Percentiles rank a stretch among this genome's conserved stretches.
Conservation (phyloP, 2,888 invertebrate species). For the Chouioia cunea region DNA sequence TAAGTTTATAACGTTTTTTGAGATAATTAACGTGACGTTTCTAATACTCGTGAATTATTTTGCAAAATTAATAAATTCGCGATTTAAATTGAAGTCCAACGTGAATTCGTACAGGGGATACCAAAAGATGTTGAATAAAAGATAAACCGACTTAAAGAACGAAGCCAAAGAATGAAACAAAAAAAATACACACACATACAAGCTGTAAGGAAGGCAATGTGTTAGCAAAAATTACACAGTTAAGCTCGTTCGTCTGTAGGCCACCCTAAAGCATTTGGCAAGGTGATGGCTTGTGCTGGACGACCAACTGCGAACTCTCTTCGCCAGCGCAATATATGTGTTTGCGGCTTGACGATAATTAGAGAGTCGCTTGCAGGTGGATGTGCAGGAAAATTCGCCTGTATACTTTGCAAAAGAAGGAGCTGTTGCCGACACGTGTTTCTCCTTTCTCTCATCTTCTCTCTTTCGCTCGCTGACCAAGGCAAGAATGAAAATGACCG, state of each 20-base stretch:
- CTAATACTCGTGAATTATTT: too few relatives aligned
- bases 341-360: conserved; percentile 43
- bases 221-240: conserved; percentile 27
- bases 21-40: too few relatives aligned
- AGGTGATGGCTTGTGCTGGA: conserved; percentile 14
- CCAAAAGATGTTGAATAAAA: too few relatives aligned
- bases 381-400: conserved; percentile 32
- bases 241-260: not conserved
- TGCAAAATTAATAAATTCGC: too few relatives aligned
- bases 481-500: conserved; percentile 42
- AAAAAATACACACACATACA: too few relatives aligned
- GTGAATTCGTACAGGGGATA: too few relatives aligned
- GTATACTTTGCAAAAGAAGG: conserved; percentile 38
- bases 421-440: conserved; percentile 40
- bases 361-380: conserved; percentile 34
- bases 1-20: too few relatives aligned
- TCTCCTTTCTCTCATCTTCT: conserved; percentile 2
- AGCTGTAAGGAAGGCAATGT: not conserved
- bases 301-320: conserved; percentile 14
- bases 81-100: too few relatives aligned
- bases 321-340: conserved; percentile 18
- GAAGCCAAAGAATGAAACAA: too few relatives aligned
- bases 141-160: too few relatives aligned
- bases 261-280: conserved; percentile 32
- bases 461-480: too few relatives aligned